These are phyloP conservation scores for Lasioglossum morio DNA, from an alignment of 2,888 invertebrate species.

Conservation along the genomic window DNA sequence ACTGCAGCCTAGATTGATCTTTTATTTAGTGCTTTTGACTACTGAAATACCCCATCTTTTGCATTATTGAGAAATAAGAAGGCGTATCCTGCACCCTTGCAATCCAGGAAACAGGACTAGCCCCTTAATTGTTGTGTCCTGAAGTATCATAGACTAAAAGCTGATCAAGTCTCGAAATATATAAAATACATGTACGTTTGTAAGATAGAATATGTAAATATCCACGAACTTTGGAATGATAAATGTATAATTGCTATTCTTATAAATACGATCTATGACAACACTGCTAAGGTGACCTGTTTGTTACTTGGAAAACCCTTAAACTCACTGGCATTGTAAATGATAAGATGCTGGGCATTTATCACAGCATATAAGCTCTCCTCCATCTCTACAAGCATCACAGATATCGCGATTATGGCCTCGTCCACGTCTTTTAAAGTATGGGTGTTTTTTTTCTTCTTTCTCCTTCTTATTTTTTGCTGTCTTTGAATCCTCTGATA, in stretches of 20 bases:
- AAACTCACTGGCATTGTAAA: constrained; percentile 94
- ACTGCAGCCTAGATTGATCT: too few species aligned
- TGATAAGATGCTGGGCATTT: constrained; percentile 98
- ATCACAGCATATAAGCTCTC: constrained; percentile 97
- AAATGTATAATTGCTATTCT: background rate
- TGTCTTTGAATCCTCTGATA: constrained; percentile 89
- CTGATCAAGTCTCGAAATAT: background rate
- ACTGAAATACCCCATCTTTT: too few species aligned
- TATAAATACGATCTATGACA: background rate
- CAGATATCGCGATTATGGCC: constrained; percentile 97
- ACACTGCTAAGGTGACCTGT: background rate
- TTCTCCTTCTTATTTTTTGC: constrained; percentile 86
- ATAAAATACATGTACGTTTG: background rate
- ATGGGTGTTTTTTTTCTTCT: constrained; percentile 89
- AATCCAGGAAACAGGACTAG: too few species aligned
- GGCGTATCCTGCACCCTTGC: too few species aligned
- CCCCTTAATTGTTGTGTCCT: too few species aligned
- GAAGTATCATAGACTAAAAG: background rate
- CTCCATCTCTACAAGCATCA: constrained; percentile 97
- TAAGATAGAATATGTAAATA: background rate
- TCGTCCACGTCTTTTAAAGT: constrained; percentile 94
- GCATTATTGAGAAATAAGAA: too few species aligned
- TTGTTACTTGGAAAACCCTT: background rate
- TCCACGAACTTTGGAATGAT: background rate
- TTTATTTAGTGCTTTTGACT: too few species aligned